Evolutionary conservation across 1,140 invertebrate species (phyloP).

Genomic region (Procambarus clarkii): DNA sequence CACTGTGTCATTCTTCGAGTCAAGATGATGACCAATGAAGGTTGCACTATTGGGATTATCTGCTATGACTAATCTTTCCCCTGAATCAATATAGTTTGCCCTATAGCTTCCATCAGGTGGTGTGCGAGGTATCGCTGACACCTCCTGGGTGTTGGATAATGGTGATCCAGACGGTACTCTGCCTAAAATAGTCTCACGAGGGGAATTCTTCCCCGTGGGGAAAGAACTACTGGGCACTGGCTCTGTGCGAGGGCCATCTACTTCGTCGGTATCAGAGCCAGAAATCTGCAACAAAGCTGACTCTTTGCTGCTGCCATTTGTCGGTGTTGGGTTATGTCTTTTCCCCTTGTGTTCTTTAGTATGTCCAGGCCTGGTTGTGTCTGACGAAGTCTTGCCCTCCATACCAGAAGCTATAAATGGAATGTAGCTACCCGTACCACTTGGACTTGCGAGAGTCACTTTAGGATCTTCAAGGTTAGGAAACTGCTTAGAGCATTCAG

Average conservation of each 20-base stretch:
- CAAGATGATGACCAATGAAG: neutral
- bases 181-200: neutral
- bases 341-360: neutral
- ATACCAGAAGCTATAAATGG: too few relatives aligned
- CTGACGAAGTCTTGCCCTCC: too few relatives aligned
- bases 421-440: neutral
- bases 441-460: neutral
- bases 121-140: neutral
- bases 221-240: neutral
- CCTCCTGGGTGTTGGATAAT: neutral
- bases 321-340: neutral
- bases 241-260: neutral
- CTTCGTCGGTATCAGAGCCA: neutral
- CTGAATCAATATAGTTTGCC: too few relatives aligned
- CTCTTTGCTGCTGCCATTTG: neutral
- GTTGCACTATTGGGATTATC: neutral
- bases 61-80: too few relatives aligned
- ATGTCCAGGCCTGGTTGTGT: neutral
- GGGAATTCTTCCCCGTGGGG: too few relatives aligned
- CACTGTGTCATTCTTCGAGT: neutral
- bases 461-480: neutral
- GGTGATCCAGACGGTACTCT: neutral
- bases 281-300: neutral
- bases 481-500: neutral
- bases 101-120: neutral